A percentile compares a stretch with the other conserved stretches of the same genome.
These are phyloP conservation scores for Proterorhinus semilunaris DNA, from an alignment of 2,113 vertebrate species.

Conservation along the genomic window DNA sequence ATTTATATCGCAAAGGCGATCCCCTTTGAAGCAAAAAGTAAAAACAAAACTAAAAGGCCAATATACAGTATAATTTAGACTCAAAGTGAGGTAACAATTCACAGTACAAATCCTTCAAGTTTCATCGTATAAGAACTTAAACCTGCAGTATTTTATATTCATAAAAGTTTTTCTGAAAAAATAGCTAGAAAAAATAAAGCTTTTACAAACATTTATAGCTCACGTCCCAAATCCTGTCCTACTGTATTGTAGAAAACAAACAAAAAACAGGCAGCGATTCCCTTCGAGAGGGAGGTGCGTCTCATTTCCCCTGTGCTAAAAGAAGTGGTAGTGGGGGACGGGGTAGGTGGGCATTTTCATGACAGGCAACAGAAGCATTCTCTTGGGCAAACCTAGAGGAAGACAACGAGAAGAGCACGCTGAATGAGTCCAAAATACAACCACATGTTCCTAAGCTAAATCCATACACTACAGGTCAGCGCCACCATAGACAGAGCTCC, in stretches of 20 bases:
- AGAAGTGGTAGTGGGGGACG: conserved; percentile 98
- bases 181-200: conserved; percentile 81
- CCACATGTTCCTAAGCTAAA: conserved; percentile 17
- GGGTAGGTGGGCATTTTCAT: conserved; percentile 99
- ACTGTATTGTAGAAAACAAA: conserved; percentile 39
- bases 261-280: conserved; percentile 75
- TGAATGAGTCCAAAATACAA: conserved; percentile 81
- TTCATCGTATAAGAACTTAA: conserved; percentile 88
- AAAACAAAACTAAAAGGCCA: conserved; percentile 75
- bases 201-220: conserved; percentile 85
- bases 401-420: conserved; percentile 91
- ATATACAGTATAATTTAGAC: conserved; percentile 77
- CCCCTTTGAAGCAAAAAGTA: conserved; percentile 73
- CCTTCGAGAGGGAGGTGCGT: conserved; percentile 69
- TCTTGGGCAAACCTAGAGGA: conserved; percentile 99
- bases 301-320: conserved; percentile 85
- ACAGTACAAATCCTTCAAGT: conserved; percentile 99
- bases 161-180: conserved; percentile 80
- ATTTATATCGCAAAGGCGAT: conserved; percentile 60
- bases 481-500: conserved; percentile 26
- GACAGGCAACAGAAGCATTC: conserved; percentile 99
- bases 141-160: conserved; percentile 78
- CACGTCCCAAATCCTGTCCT: conserved; percentile 79
- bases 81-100: conserved; percentile 96
- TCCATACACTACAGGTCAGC: conserved; percentile 27